Conservation (phyloP, 2,797 vertebrate genomes). For the Aselliscus stoliczkanus region DNA sequence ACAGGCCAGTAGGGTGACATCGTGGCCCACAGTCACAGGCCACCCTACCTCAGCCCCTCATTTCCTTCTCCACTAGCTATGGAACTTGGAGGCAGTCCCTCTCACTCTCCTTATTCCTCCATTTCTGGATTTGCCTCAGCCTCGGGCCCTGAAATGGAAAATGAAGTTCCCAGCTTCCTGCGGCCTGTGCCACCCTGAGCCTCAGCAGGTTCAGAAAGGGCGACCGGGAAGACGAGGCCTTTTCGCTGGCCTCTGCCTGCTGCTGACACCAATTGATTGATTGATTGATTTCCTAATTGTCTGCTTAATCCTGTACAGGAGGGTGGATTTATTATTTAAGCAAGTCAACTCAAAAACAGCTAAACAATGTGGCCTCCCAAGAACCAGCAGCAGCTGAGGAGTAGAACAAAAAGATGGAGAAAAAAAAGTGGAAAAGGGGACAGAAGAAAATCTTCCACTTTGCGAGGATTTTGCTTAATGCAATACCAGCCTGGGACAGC, state of each 20-base stretch:
- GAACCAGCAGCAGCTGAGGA: conserved; percentile 56
- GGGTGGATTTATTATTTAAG: conserved; percentile 72
- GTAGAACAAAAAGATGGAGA: conserved; percentile 31
- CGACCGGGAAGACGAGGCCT: neutral
- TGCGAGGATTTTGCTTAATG: conserved; percentile 49
- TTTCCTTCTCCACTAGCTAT: neutral
- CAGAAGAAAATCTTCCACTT: conserved; percentile 25
- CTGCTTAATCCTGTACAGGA: conserved; percentile 69
- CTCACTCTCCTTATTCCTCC: neutral
- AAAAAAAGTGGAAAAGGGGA: neutral
- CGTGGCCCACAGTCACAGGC: neutral
- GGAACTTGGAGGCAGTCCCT: neutral
- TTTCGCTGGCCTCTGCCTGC: conserved; percentile 54
- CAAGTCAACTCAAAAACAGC: conserved; percentile 72
- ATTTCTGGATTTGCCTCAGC: conserved; percentile 13
- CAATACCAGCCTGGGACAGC: conserved; percentile 3
- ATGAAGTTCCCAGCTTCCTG: neutral
- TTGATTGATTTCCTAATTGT: conserved; percentile 75
- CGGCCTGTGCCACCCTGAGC: neutral
- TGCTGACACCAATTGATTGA: conserved; percentile 72
- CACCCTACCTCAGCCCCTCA: neutral
- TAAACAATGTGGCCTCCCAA: conserved; percentile 61
- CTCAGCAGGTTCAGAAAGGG: conserved; percentile 20
- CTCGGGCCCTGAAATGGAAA: conserved; percentile 30
- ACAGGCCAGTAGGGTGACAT: neutral